Percentiles rank a stretch among this genome's conserved stretches.
These are phyloP conservation scores for Papilio protenor DNA, from an alignment of 2,888 invertebrate species.

Conservation along the genomic window DNA sequence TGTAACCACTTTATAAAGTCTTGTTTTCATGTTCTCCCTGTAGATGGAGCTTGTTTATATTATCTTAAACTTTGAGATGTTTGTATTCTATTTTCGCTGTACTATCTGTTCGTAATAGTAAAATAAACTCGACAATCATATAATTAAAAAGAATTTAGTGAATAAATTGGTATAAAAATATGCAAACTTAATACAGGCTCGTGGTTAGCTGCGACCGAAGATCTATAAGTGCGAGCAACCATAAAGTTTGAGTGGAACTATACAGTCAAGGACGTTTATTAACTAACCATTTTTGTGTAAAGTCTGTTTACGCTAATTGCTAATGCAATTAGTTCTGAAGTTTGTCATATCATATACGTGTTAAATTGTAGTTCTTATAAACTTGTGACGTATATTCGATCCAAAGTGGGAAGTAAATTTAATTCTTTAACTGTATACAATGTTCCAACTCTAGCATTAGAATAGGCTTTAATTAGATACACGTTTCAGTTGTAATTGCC, in stretches of 20 bases:
- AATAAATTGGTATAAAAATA: neutral
- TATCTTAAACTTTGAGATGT: neutral
- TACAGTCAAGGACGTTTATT: neutral
- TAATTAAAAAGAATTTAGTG: neutral
- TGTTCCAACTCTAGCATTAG: neutral
- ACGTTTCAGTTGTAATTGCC: constrained; percentile 7
- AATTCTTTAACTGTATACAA: neutral
- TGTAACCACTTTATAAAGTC: constrained; percentile 11
- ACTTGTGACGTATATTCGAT: neutral
- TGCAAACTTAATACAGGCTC: neutral
- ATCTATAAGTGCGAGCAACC: neutral
- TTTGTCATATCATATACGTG: too few relatives aligned
- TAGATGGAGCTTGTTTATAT: neutral
- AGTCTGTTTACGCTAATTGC: neutral
- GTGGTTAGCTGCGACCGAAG: neutral
- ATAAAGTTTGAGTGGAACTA: neutral
- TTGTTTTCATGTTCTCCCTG: neutral
- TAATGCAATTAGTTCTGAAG: too few relatives aligned
- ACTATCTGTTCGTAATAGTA: neutral
- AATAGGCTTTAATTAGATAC: constrained; percentile 2
- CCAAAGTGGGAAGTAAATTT: neutral
- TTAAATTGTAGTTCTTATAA: too few relatives aligned
- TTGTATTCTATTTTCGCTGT: neutral
- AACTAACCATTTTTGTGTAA: neutral
- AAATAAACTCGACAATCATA: neutral